Evolutionary conservation across 2,797 vertebrate species (phyloP), one percentile per base, ranked within the genome.

Genomic region (Delichon dasypus): DNA sequence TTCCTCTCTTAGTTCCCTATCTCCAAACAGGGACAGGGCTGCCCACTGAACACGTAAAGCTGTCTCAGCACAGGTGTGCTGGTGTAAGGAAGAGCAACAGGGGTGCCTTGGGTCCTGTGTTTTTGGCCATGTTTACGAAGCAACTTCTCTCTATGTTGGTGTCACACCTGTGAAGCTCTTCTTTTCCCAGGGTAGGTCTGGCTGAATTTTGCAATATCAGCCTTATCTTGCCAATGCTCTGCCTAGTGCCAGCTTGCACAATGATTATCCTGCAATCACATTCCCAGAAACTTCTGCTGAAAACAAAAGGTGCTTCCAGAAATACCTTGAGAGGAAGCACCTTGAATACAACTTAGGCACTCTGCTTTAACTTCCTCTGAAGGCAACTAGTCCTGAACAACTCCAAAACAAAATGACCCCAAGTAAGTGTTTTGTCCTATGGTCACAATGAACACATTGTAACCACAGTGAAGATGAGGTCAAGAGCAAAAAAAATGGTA

Each of bases 201-300:
- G 10, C 9, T 13, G 3, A 75, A 78, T 73, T 65, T 64, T 70
- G 13, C 32, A 85, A 11, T 54, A 83, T 57, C 22, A 71, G 7
- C 12, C 27, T 62, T 60, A 60, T 12, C 23, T 73, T 7, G 5
- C 30, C 55, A 70, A 11, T 45, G 7, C 4, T 72, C 55, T 64
- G 21, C 58, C 40, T 65, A 51, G 26, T 32, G 66, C 32, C 90
- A 36, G 22, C 38, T 93, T 80, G 64, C 42, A 57, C 27, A 67
- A 42, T 21, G 17, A 65, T 65, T 61, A 10, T 78, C 70, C 57
- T 94, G 61, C 14, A 88, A 71, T 10, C 17, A 12, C 13, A 2
- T 54, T 88, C 45, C 53, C 54, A 88, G 70, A 89, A 92, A 19
- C n/a, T 85, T 68, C 55, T 83, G 27, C 13, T 78, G 85, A 93